These are phyloP conservation scores for Oligia strigilis DNA, from an alignment of 2,888 invertebrate genomes.

Conservation along the genomic window DNA sequence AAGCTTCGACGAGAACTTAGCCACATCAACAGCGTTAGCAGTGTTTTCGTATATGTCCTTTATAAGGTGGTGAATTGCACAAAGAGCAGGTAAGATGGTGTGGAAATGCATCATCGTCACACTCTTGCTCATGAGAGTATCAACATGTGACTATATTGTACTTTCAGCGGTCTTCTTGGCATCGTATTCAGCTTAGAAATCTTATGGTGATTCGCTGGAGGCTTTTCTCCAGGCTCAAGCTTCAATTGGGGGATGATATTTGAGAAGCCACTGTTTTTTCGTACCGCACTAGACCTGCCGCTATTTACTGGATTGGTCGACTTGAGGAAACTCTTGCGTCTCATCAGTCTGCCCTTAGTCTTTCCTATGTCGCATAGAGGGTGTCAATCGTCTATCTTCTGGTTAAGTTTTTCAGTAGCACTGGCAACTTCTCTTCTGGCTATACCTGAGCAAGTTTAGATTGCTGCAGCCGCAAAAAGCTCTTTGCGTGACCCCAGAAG, in stretches of 20 bases:
- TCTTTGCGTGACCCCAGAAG: background rate
- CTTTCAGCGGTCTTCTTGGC: background rate
- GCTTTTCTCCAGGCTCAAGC: background rate
- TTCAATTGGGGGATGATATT: background rate
- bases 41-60: background rate
- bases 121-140: background rate
- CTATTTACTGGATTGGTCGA: background rate
- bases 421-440: background rate
- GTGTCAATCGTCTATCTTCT: background rate
- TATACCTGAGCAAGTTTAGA: background rate
- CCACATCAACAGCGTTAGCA: background rate
- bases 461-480: background rate
- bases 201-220: too few species aligned
- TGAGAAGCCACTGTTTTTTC: background rate
- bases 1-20: background rate
- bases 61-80: background rate
- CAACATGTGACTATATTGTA: too few species aligned
- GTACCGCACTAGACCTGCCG: too few species aligned
- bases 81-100: background rate
- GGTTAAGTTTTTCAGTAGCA: too few species aligned
- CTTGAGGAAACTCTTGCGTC: background rate
- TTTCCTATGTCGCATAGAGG: background rate
- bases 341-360: background rate
- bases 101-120: background rate
- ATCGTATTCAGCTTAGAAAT: background rate